These are phyloP conservation scores for Ischnus inquisitorius DNA, from an alignment of 2,888 invertebrate genomes.

Conservation along the genomic window DNA sequence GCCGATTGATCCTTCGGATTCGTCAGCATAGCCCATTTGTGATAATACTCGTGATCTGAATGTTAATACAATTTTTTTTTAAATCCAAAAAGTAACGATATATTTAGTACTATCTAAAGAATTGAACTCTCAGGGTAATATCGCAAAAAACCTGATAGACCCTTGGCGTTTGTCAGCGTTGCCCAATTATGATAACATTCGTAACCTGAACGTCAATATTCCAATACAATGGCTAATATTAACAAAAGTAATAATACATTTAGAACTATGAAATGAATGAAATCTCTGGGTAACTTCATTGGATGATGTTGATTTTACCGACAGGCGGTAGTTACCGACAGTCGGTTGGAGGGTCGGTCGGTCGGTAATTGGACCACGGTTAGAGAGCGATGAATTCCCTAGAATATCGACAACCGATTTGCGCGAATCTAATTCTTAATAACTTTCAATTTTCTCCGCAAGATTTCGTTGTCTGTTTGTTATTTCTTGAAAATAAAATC, in stretches of 20 bases:
- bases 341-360: too few relatives aligned
- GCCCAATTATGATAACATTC: slow-evolving; percentile 96
- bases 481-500: slow-evolving; percentile 1
- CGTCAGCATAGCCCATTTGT: slow-evolving; percentile 94
- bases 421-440: too few relatives aligned
- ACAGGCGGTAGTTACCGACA: slow-evolving; percentile 15
- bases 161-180: slow-evolving; percentile 89
- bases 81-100: too few relatives aligned
- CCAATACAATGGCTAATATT: not conserved
- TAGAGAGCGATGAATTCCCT: not conserved
- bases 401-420: not conserved
- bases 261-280: not conserved
- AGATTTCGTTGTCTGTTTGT: slow-evolving; percentile 37
- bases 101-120: too few relatives aligned
- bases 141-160: too few relatives aligned
- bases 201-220: slow-evolving; percentile 87
- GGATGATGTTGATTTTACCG: slow-evolving; percentile 19
- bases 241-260: not conserved
- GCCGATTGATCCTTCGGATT: slow-evolving; percentile 88
- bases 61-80: too few relatives aligned
- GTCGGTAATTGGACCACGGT: slow-evolving; percentile 18
- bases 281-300: not conserved
- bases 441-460: not conserved
- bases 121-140: too few relatives aligned
- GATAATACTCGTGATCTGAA: slow-evolving; percentile 92